phyloP scores from a whole-genome alignment of 2,888 invertebrate genomes.

The Hartigia nigra region DNA sequence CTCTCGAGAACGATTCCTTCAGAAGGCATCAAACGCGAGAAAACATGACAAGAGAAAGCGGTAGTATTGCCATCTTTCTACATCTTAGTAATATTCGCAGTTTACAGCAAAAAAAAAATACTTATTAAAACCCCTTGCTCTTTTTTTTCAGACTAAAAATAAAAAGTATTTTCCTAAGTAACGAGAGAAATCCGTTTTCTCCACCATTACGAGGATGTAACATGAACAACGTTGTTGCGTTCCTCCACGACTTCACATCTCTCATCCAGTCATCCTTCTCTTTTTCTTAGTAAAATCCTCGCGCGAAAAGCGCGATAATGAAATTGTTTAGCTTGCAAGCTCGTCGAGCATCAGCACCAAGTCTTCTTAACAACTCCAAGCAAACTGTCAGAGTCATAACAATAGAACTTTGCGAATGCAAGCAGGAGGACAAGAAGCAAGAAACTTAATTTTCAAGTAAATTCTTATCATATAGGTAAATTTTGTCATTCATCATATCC shows the following conservation, averaged over 20 bases:
- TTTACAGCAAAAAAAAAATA: neutral
- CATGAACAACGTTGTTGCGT: neutral
- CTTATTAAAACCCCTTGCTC: neutral
- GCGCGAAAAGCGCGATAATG: neutral
- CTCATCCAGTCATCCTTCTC: neutral
- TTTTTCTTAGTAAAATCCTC: neutral
- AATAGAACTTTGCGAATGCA: neutral
- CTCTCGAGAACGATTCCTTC: conserved; percentile 34
- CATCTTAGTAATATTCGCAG: neutral
- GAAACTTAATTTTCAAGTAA: neutral
- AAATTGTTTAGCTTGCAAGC: neutral
- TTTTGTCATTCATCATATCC: neutral
- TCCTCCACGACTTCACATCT: neutral
- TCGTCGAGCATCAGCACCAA: neutral
- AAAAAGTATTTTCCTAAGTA: neutral
- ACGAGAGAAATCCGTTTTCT: neutral
- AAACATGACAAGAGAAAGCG: conserved; percentile 24
- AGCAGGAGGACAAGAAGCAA: neutral
- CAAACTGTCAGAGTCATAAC: neutral
- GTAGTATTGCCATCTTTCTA: neutral
- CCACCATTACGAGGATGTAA: neutral
- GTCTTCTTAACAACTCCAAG: neutral
- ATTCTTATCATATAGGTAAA: neutral
- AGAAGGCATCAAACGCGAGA: conserved; percentile 45
- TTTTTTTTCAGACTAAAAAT: neutral